Percentiles rank a stretch among this genome's conserved stretches.
These are phyloP conservation scores for Phaedon cochleariae DNA, from an alignment of 2,888 invertebrate species.

Conservation along the genomic window DNA sequence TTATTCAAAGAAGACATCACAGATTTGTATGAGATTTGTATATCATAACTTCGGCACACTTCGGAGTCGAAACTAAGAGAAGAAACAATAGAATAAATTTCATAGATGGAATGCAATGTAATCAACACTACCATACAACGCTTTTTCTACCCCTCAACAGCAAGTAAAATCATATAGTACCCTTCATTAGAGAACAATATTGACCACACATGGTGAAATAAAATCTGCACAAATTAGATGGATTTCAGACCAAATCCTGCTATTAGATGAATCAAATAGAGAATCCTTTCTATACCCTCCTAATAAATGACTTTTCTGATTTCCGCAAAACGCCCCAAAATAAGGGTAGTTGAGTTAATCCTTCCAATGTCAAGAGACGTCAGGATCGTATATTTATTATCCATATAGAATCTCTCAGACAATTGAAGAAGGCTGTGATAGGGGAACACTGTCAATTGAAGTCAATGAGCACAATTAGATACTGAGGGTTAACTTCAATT, in stretches of 20 bases:
- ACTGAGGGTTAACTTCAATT: slow-evolving; percentile 21
- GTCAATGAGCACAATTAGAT: slow-evolving; percentile 40
- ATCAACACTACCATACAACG: not conserved
- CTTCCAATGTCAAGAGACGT: slow-evolving; percentile 44
- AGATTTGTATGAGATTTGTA: too few relatives aligned
- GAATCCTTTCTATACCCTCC: slow-evolving; percentile 31
- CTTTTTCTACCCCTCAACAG: too few relatives aligned
- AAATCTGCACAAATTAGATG: slow-evolving; percentile 1
- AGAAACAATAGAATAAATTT: too few relatives aligned
- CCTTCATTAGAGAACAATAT: slow-evolving; percentile 4
- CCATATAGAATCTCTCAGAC: slow-evolving; percentile 40
- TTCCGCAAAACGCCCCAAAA: slow-evolving; percentile 51
- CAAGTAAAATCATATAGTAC: too few relatives aligned
- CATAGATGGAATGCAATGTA: not conserved
- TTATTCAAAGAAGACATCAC: too few relatives aligned
- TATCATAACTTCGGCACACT: too few relatives aligned
- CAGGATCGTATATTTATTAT: slow-evolving; percentile 44
- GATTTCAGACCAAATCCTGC: slow-evolving; percentile 26
- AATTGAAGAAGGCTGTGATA: slow-evolving; percentile 36
- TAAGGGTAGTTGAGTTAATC: slow-evolving; percentile 51
- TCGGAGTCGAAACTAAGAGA: too few relatives aligned
- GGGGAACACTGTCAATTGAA: slow-evolving; percentile 32
- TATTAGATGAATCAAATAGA: slow-evolving; percentile 36
- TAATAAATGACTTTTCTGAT: slow-evolving; percentile 48
- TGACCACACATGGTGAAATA: slow-evolving; percentile 25